phyloP scores from a whole-genome alignment of 2,797 vertebrate species.

The Clarias pachynema region DNA sequence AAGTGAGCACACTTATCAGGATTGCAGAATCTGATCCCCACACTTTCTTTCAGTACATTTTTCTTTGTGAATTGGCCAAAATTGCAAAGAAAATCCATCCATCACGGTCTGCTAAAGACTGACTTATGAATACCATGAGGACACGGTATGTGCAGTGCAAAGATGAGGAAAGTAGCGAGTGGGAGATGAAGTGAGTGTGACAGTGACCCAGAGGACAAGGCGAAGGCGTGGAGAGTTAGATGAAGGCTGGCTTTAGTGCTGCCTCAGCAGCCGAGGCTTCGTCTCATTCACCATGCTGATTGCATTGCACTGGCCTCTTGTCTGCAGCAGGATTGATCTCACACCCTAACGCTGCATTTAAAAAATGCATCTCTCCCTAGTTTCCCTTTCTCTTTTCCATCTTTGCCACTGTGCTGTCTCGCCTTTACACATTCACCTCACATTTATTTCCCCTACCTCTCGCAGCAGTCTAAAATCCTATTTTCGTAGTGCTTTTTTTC shows the following conservation, averaged over 20 bases:
- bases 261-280: slow-evolving; percentile 73
- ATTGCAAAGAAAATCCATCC: slow-evolving; percentile 72
- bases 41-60: slow-evolving; percentile 7
- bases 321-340: slow-evolving; percentile 75
- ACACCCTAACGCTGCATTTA: slow-evolving; percentile 63
- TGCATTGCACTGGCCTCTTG: slow-evolving; percentile 78
- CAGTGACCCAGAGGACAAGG: slow-evolving; percentile 67
- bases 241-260: slow-evolving; percentile 61
- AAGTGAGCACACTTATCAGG: background rate
- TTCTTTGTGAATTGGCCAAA: slow-evolving; percentile 60
- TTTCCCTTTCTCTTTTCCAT: slow-evolving; percentile 60
- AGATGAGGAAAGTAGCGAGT: slow-evolving; percentile 1
- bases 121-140: slow-evolving; percentile 66
- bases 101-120: slow-evolving; percentile 70
- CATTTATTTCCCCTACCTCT: slow-evolving; percentile 25
- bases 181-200: slow-evolving; percentile 56
- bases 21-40: background rate
- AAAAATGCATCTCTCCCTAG: slow-evolving; percentile 25
- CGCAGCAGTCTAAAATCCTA: slow-evolving; percentile 18
- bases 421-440: slow-evolving; percentile 3
- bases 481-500: slow-evolving; percentile 5
- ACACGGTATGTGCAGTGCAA: slow-evolving; percentile 53
- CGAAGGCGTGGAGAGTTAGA: slow-evolving; percentile 67
- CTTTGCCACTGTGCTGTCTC: slow-evolving; percentile 35
- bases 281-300: slow-evolving; percentile 75